Evolutionary conservation across 2,797 vertebrate genomes (phyloP), one percentile per base, ranked within the genome.

Genomic region (Phrynocephalus guinanensis): DNA sequence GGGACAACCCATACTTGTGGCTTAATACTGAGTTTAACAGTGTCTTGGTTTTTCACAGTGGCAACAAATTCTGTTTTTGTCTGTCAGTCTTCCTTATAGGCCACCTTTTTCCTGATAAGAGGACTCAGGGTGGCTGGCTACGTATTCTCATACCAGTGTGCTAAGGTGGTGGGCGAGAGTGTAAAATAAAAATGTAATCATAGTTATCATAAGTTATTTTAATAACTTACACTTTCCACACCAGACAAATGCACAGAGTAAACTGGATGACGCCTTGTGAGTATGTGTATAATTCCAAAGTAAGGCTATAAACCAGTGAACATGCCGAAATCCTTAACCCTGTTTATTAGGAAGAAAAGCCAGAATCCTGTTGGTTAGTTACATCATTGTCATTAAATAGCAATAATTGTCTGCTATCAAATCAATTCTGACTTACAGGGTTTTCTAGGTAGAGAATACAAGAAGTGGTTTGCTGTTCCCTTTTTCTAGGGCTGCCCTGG

Each of bases 161-260:
- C 71, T 66, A 76, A 38, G 79, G 48, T 30, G n/a, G 82, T 38
- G 50, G 79, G 7, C 3, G 10, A 30, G 33, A 30, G 83, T 33
- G 67, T 79, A 26, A 68, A 13, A 20, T 70, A 50, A 91, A 22
- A 73, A n/a, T 79, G 3, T 67, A 38, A 0, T 72, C 75, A n/a
- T 16, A 82, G 24, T 50, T 82, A 84, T 84, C 38, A 5, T 44
- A 44, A 44, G 38, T 44, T 44, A 87, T 77, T 86, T 16, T 44
- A 72, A 26, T 83, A 26, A 89, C 85, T 79, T 87, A 68, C 86
- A 90, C 86, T 24, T 83, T 72, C 26, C 24, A 48, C 2, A 50
- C 16, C 6, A 71, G 20, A 73, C 10, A 72, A 8, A 38, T 72
- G 6, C 10, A 28, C 52, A 24, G 22, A 52, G 24, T 84, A 73